phyloP scores from a whole-genome alignment of 2,797 vertebrate species.

The Threskiornis aethiopicus region DNA sequence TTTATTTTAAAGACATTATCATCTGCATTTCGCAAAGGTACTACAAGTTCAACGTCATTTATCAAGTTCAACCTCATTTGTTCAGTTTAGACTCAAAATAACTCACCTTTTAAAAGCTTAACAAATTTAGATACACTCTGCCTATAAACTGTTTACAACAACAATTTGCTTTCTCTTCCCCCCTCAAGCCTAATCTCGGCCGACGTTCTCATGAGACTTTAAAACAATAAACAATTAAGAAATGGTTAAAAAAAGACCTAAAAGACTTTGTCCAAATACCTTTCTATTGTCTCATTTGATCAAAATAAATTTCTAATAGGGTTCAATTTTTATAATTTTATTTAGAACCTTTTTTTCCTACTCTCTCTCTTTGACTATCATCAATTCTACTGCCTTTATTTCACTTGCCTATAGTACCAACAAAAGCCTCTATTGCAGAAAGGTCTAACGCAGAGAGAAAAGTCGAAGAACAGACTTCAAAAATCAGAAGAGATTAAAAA shows the following conservation, averaged over 20 bases:
- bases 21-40: conserved; percentile 32
- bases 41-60: conserved; percentile 53
- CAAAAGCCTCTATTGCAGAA: neutral
- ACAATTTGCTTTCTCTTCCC: neutral
- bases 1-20: conserved; percentile 64
- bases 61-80: conserved; percentile 47
- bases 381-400: neutral
- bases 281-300: neutral
- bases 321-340: neutral
- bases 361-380: neutral
- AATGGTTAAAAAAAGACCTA: neutral
- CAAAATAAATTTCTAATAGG: neutral
- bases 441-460: neutral
- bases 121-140: conserved; percentile 5
- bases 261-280: neutral
- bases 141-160: neutral
- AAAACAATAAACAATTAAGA: neutral
- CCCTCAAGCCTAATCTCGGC: neutral
- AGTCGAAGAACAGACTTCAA: neutral
- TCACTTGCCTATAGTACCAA: neutral
- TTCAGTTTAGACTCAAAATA: conserved; percentile 39
- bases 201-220: neutral
- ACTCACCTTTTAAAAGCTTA: conserved; percentile 19
- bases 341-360: neutral
- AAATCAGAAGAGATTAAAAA: neutral